Evolutionary conservation across 2,888 invertebrate species (phyloP).

Genomic region (Patella depressa): DNA sequence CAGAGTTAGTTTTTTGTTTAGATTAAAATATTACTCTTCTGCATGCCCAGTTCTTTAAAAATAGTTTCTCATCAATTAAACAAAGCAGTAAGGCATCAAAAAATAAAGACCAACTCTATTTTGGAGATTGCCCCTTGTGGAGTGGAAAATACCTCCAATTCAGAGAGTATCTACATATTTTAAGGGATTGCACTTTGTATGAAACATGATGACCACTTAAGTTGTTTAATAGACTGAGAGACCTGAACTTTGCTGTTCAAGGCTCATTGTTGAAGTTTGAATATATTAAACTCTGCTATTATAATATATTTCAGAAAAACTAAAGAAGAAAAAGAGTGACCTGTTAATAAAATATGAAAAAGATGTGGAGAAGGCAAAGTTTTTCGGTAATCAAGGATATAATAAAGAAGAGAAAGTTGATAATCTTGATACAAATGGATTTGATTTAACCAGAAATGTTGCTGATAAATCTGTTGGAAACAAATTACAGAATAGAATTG

Average conservation of each 20-base stretch:
- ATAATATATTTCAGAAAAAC: slow-evolving; percentile 1
- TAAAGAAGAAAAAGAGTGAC: not conserved
- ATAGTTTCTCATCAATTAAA: not conserved
- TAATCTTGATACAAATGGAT: not conserved
- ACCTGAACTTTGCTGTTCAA: not conserved
- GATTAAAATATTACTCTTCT: not conserved
- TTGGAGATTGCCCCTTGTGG: not conserved
- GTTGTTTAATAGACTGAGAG: not conserved
- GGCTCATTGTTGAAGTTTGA: slow-evolving; percentile 1
- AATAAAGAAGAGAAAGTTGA: not conserved
- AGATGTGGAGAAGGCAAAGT: slow-evolving; percentile 1
- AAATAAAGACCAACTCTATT: not conserved
- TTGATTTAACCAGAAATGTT: not conserved
- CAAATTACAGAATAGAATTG: not conserved
- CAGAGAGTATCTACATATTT: not conserved
- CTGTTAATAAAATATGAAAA: not conserved
- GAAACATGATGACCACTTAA: slow-evolving; percentile 1
- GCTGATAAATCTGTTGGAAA: not conserved
- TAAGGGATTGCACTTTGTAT: not conserved
- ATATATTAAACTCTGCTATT: not conserved
- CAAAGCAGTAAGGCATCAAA: not conserved
- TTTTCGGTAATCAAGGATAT: not conserved
- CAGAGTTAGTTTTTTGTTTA: not conserved
- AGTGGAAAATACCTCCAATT: not conserved
- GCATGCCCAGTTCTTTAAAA: slow-evolving; percentile 1